Evolutionary conservation across 1,140 invertebrate genomes (phyloP), one percentile per base, ranked within the genome.

Genomic region (Ooceraea biroi): DNA sequence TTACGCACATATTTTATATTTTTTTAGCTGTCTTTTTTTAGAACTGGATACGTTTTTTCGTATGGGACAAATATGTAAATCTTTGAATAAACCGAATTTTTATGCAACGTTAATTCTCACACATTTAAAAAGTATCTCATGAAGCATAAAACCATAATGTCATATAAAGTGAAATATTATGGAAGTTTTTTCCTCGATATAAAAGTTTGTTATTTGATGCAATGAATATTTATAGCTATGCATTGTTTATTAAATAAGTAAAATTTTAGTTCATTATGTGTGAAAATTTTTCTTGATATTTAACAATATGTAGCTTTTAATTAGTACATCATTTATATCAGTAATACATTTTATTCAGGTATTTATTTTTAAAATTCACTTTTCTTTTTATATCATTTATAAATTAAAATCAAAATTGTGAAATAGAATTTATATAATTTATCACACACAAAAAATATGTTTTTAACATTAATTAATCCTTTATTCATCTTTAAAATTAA

Each of bases 211-310:
- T 17, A 61, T 22, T 74, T 74, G 25, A 0, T 41, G 61, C 68
- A 63, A 74, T 60, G 30, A 82, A 82, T 73, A 82, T 73, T 73
- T 73, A 48, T 73, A 58, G 0, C 10, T 14, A 22, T 4, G 36
- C 12, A 50, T 14, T n/a, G 14, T 48, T 52, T 41, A 61, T 60
- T 73, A 10, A 82, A 61, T 82, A 82, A 82, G 74, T 57, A 78
- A 55, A 69, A 55, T 22, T 44, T 57, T 80, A 8, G 57, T 14
- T 80, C 36, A 30, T 46, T 17, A 17, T 8, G 12, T 63, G 69
- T 30, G 19, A 61, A 27, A 76, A n/a, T n/a, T 50, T 63, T 57
- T 12, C 27, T 30, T 71, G n/a, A 77, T 8, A 63, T n/a, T 3
- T 66, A 25, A 57, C 12, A 44, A 44, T 41, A 44, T 55, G 22